Conservation (phyloP, 2,113 vertebrate species). For the Nothocercus nigrocapillus region DNA sequence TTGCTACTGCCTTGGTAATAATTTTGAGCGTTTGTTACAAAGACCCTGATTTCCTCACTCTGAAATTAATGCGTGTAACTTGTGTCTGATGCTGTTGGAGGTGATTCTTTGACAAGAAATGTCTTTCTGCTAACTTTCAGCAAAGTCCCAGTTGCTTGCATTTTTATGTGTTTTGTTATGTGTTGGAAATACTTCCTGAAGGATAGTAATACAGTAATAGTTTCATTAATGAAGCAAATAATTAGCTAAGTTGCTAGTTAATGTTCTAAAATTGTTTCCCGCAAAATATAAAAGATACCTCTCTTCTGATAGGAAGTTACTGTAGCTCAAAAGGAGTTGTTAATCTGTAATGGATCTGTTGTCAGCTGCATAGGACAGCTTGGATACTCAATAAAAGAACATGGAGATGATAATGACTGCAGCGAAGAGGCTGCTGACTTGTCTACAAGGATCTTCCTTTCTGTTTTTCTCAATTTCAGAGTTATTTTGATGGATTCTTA, state of each 20-base stretch:
- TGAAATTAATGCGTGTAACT: slow-evolving; percentile 30
- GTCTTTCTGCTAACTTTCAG: slow-evolving; percentile 14
- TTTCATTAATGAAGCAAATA: slow-evolving; percentile 56
- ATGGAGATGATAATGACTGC: not conserved
- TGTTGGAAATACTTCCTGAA: slow-evolving; percentile 42
- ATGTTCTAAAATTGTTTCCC: not conserved
- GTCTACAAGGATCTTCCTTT: not conserved
- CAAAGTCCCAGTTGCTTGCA: not conserved
- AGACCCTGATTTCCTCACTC: not conserved
- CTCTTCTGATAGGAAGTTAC: not conserved
- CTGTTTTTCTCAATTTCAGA: not conserved
- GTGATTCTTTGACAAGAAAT: slow-evolving; percentile 5
- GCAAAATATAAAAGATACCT: not conserved
- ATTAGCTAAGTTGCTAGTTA: slow-evolving; percentile 25
- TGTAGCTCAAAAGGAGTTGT: not conserved
- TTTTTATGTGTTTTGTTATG: slow-evolving; percentile 42
- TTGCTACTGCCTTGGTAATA: not conserved
- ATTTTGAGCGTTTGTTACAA: slow-evolving; percentile 4
- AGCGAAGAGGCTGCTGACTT: not conserved
- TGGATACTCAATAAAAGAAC: not conserved
- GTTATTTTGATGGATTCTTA: not conserved
- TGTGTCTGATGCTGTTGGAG: not conserved
- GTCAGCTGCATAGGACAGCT: not conserved
- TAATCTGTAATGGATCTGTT: not conserved
- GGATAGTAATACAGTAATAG: not conserved